phyloP scores from a whole-genome alignment of 2,797 vertebrate genomes.

The Cynopterus sphinx region DNA sequence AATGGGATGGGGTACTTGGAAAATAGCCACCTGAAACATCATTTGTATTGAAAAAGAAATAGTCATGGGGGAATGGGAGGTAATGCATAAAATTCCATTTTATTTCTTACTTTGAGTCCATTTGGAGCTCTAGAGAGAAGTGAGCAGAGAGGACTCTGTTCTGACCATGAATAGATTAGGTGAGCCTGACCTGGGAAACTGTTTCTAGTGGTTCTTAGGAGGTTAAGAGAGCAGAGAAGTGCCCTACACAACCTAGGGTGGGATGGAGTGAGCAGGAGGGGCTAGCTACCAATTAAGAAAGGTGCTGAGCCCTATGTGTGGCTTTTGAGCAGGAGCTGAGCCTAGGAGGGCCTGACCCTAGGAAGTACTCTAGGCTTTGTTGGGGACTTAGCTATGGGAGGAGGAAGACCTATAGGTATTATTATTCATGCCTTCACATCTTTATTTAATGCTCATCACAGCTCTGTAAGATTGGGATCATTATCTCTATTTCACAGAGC shows the following conservation, averaged over 20 bases:
- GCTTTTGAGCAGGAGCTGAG: not conserved
- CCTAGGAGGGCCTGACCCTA: not conserved
- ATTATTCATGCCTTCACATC: not conserved
- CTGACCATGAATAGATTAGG: not conserved
- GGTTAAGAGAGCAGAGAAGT: not conserved
- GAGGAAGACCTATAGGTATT: not conserved
- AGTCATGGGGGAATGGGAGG: not conserved
- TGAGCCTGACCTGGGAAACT: not conserved
- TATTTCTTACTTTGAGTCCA: not conserved
- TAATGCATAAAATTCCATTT: not conserved
- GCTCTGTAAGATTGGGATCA: not conserved
- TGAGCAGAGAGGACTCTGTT: not conserved
- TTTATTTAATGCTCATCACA: not conserved
- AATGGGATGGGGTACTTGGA: not conserved
- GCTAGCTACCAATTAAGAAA: not conserved
- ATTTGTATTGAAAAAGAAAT: constrained; percentile 14
- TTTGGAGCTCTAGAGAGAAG: constrained; percentile 8
- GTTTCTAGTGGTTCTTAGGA: not conserved
- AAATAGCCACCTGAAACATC: not conserved
- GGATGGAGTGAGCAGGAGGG: not conserved
- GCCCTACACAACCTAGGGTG: not conserved
- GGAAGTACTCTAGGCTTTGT: not conserved
- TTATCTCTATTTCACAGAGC: not conserved
- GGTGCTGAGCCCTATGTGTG: accelerated
- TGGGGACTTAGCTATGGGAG: not conserved